These are phyloP conservation scores for Carterocephalus palaemon DNA, from an alignment of 2,888 invertebrate genomes.

Conservation along the genomic window DNA sequence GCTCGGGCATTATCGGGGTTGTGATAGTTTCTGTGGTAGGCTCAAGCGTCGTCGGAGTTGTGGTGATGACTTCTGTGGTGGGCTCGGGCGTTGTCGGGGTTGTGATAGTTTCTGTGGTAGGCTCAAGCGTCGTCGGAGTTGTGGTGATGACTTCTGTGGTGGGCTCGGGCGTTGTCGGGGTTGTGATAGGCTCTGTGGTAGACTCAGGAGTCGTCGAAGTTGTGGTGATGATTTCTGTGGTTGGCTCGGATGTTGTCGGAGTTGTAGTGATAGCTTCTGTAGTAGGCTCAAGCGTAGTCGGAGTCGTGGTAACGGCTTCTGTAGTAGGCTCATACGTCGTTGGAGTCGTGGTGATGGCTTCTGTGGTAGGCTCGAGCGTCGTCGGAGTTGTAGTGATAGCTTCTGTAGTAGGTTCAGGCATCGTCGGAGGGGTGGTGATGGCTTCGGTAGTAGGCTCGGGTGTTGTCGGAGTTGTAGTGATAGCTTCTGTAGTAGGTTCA, in stretches of 20 bases:
- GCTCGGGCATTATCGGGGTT: neutral
- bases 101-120: neutral
- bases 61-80: too few relatives aligned
- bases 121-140: neutral
- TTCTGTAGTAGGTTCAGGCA: too few relatives aligned
- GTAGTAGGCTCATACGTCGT: too few relatives aligned
- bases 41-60: constrained; percentile 3
- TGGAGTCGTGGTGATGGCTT: too few relatives aligned
- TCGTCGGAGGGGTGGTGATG: too few relatives aligned
- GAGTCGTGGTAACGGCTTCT: too few relatives aligned
- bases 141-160: neutral
- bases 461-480: too few relatives aligned
- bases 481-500: constrained; percentile 11
- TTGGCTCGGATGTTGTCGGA: constrained; percentile 3
- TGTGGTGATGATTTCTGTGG: neutral
- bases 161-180: neutral
- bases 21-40: neutral
- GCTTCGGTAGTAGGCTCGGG: neutral
- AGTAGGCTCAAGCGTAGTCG: too few relatives aligned
- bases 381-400: too few relatives aligned
- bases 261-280: too few relatives aligned
- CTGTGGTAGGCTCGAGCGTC: too few relatives aligned
- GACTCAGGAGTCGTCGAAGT: neutral
- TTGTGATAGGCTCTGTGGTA: neutral
- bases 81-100: too few relatives aligned